Conservation (phyloP, 2,797 vertebrate genomes). For the Fringilla coelebs region DNA sequence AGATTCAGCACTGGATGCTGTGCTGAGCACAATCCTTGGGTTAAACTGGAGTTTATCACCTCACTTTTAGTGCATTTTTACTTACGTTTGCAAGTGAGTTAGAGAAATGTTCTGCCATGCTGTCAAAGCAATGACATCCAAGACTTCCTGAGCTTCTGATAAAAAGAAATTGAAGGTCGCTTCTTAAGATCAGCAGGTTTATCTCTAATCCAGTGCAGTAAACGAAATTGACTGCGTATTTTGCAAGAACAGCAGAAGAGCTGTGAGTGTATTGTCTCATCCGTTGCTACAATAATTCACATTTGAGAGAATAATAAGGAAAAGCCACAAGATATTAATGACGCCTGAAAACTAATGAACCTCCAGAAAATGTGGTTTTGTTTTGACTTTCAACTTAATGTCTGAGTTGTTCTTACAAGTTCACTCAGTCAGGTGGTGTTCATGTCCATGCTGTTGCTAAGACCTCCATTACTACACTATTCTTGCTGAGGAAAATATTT, state of each 20-base stretch:
- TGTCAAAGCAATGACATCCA: neutral
- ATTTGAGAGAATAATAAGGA: neutral
- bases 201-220: constrained; percentile 32
- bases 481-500: neutral
- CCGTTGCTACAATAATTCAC: neutral
- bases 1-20: neutral
- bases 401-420: neutral
- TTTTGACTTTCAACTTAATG: neutral
- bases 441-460: neutral
- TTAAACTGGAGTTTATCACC: neutral
- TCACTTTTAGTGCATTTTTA: neutral
- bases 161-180: constrained; percentile 45
- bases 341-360: neutral
- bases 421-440: neutral
- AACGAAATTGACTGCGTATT: constrained; percentile 37
- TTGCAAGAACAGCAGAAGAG: constrained; percentile 7
- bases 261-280: neutral
- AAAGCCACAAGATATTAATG: neutral
- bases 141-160: constrained; percentile 10
- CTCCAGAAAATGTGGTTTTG: neutral
- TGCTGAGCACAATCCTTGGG: neutral
- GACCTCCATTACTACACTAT: neutral
- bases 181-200: constrained; percentile 36
- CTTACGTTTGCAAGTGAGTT: neutral
- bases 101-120: neutral